Conservation (phyloP, 2,888 invertebrate species). For the Aplocera efformata region DNA sequence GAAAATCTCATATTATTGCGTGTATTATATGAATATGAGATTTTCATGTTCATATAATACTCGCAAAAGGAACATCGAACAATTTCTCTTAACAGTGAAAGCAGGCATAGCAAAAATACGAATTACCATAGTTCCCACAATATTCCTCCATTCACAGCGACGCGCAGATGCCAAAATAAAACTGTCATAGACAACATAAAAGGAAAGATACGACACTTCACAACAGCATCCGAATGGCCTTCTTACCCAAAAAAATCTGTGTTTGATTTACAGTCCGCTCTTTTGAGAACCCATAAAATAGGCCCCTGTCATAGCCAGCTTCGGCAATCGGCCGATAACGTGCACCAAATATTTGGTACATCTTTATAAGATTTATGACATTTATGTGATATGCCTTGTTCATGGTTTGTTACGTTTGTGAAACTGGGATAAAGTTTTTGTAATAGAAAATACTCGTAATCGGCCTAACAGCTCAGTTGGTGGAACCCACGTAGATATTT, state of each 20-base stretch:
- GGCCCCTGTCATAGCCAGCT: conserved; percentile 64
- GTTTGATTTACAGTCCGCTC: conserved; percentile 61
- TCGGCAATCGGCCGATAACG: conserved; percentile 57
- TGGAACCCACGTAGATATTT: too few relatives aligned
- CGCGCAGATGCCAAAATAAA: conserved; percentile 12
- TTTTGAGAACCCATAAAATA: conserved; percentile 67
- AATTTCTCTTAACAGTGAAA: too few relatives aligned
- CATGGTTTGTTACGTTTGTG: conserved; percentile 3
- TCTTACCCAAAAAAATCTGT: conserved; percentile 55
- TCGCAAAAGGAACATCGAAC: too few relatives aligned
- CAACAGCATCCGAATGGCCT: conserved; percentile 37
- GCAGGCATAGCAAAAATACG: too few relatives aligned
- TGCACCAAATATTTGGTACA: conserved; percentile 58
- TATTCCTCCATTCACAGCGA: not conserved
- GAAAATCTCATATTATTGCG: too few relatives aligned
- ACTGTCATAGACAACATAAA: conserved; percentile 22
- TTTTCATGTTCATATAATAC: too few relatives aligned
- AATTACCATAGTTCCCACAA: too few relatives aligned
- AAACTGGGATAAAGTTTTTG: too few relatives aligned
- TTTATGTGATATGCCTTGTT: conserved; percentile 20
- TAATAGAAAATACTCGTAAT: too few relatives aligned
- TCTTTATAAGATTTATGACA: conserved; percentile 29
- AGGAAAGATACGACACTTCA: conserved; percentile 26
- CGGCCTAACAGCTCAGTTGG: too few relatives aligned
- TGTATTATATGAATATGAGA: too few relatives aligned